Evolutionary conservation across 2,888 invertebrate species (phyloP).

Genomic region (Cheilosia vernalis): DNA sequence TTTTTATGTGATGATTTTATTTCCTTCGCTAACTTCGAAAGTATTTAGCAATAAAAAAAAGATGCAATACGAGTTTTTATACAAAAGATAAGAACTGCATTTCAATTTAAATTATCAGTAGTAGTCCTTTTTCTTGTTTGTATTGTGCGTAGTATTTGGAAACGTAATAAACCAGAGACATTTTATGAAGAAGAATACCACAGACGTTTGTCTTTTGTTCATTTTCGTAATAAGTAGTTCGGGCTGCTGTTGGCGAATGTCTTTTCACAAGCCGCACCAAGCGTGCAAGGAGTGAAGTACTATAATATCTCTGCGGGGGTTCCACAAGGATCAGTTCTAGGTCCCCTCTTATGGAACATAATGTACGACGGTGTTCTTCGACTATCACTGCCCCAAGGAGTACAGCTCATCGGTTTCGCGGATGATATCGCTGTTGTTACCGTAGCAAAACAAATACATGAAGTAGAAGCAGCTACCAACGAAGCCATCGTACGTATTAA

Average conservation of each 20-base stretch:
- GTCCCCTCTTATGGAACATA: too few species aligned
- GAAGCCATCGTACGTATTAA: too few species aligned
- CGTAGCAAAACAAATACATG: too few species aligned
- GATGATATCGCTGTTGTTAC: too few species aligned
- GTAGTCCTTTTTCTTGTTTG: constrained; percentile 46
- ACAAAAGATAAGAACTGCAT: constrained; percentile 52
- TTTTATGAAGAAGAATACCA: constrained; percentile 30
- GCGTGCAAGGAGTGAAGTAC: too few species aligned
- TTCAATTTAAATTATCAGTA: constrained; percentile 48
- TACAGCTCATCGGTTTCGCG: too few species aligned
- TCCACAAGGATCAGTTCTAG: too few species aligned
- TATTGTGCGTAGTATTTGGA: constrained; percentile 17
- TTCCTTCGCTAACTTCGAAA: constrained; percentile 23
- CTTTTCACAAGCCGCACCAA: too few species aligned
- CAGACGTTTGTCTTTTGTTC: constrained; percentile 29
- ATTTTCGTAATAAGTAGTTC: neutral
- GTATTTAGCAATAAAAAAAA: constrained; percentile 47
- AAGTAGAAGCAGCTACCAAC: too few species aligned
- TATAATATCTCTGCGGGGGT: too few species aligned
- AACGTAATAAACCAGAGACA: constrained; percentile 32
- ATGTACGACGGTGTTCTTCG: too few species aligned
- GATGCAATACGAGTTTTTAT: constrained; percentile 59
- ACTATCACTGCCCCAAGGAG: too few species aligned
- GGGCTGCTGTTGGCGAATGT: neutral
- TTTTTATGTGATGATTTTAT: constrained; percentile 49